Evolutionary conservation across 2,888 invertebrate species (phyloP), one percentile per base, ranked within the genome.

Genomic region (Melikaiella ostensackeni): DNA sequence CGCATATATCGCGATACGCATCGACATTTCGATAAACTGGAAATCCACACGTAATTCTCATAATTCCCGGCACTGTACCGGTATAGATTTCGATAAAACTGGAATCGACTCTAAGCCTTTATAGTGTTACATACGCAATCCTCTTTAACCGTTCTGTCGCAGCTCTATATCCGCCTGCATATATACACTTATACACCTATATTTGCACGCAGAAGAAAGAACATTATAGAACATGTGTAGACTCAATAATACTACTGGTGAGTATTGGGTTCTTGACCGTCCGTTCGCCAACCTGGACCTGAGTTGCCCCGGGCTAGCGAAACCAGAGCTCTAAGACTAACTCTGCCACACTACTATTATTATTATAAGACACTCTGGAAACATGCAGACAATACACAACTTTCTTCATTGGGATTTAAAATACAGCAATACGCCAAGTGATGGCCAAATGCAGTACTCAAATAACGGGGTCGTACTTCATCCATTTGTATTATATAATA

Each of bases 11-110:
- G 27, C 27, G 66, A 66, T 66, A 70, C 19, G 46, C 46, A 70
- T 70, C 46, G 46, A 50, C 70, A 50, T 70, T 70, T 50, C 50
- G 50, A 70, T 70, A 50, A 70, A 70, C 70, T 70, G 50, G 70
- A 50, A 70, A 70, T 70, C 30, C 70, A n/a, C 70, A 24, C 27
- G 70, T 70, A 70, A 70, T 70, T 70, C 70, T 70, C 70, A 50
- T 70, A 70, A 46, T 46, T 38, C 35, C 35, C 11, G 38, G 5
- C 64, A 24, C 35, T 6, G 6, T 70, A 70, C 70, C n/a, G 27
- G 50, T 33, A 70, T 70, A 70, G 27, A 30, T 50, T 50, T 70
- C 27, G 46, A 70, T 70, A 70, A 66, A 66, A 66, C 42, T 66
- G 66, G 66, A 66, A 66, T 19, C 46, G 9, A 46, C 11, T 66